Evolutionary conservation across 1,140 invertebrate species (phyloP).

Genomic region (Subanguina moxae): DNA sequence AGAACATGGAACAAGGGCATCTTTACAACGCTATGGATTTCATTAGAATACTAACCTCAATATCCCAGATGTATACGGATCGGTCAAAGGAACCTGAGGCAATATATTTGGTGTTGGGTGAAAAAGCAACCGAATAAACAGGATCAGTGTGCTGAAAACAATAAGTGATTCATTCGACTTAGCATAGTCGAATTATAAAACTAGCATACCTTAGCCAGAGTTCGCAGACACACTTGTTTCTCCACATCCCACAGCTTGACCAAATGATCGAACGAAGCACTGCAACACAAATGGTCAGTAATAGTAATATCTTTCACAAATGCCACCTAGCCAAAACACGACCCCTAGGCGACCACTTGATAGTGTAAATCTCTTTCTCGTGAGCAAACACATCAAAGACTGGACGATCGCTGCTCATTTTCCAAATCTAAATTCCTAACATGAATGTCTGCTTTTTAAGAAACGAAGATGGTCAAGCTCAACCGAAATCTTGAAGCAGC

Average conservation of each 20-base stretch:
- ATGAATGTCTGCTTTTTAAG: background rate
- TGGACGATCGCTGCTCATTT: conserved; percentile 15
- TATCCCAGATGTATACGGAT: conserved; percentile 20
- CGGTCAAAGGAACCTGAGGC: conserved; percentile 31
- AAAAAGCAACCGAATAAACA: conserved; percentile 35
- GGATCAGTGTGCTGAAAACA: conserved; percentile 17
- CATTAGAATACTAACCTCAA: conserved; percentile 8
- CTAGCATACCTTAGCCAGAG: conserved; percentile 4
- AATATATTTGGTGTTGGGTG: conserved; percentile 19
- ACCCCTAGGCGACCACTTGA: conserved; percentile 19
- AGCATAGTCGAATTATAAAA: background rate
- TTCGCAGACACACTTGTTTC: conserved; percentile 60
- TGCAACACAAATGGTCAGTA: background rate
- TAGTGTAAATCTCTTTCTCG: conserved; percentile 32
- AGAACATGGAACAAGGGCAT: no score
- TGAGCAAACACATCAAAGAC: conserved; percentile 24
- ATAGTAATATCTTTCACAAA: background rate
- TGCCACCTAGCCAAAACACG: conserved; percentile 16
- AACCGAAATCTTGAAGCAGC: background rate
- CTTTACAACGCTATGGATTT: background rate
- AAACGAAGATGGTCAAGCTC: background rate
- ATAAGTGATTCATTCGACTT: background rate
- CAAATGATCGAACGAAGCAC: conserved; percentile 93
- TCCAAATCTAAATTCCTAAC: conserved; percentile 23
- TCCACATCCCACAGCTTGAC: conserved; percentile 89